Conservation (phyloP, 2,888 invertebrate species). For the Pachymerium ferrugineum region DNA sequence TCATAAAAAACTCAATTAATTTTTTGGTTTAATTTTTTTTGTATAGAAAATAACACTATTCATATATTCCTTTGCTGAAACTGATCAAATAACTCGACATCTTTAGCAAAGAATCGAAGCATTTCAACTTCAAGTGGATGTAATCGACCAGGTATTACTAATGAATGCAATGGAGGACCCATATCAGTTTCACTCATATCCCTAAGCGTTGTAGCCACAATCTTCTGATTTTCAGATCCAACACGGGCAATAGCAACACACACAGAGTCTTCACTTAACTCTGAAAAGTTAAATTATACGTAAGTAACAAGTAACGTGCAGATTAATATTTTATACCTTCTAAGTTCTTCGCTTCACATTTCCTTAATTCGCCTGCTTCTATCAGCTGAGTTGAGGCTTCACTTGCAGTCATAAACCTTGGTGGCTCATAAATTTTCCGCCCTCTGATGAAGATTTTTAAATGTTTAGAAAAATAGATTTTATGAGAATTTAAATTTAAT, state of each 20-base stretch:
- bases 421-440: constrained; percentile 83
- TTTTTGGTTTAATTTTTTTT: too few relatives aligned
- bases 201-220: constrained; percentile 65
- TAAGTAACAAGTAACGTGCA: too few relatives aligned
- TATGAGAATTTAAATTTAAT: background rate
- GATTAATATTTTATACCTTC: background rate
- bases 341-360: background rate
- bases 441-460: constrained; percentile 59
- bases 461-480: background rate
- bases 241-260: constrained; percentile 87
- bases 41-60: too few relatives aligned
- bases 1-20: too few relatives aligned
- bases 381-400: constrained; percentile 82
- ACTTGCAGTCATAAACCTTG: constrained; percentile 84
- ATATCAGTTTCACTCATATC: constrained; percentile 65
- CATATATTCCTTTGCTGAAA: too few relatives aligned
- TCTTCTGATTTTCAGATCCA: constrained; percentile 75
- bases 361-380: constrained; percentile 60
- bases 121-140: constrained; percentile 91
- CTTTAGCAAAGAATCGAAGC: constrained; percentile 52
- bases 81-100: constrained; percentile 21
- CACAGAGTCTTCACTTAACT: constrained; percentile 54
- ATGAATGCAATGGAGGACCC: constrained; percentile 87
- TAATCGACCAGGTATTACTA: constrained; percentile 76
- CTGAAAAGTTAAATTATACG: constrained; percentile 41